A percentile compares a stretch with the other conserved stretches of the same genome.
phyloP scores from a whole-genome alignment of 2,113 vertebrate species.

The Thamnophis sirtalis region DNA sequence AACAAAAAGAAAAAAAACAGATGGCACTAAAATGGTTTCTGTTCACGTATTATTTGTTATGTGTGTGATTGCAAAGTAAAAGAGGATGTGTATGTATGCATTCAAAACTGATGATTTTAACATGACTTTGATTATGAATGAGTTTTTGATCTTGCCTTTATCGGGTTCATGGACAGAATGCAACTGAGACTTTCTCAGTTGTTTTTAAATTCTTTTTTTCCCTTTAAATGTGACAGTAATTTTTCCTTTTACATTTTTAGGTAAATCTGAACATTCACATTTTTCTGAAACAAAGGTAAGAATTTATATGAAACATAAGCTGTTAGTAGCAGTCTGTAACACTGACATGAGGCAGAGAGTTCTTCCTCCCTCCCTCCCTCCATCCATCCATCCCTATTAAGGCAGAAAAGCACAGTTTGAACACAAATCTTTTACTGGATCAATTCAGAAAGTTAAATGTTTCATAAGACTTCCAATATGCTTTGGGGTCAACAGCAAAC shows the following conservation, averaged over 20 bases:
- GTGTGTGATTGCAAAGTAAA: not conserved
- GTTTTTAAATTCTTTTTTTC: not conserved
- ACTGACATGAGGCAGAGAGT: not conserved
- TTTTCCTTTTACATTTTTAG: conserved; percentile 67
- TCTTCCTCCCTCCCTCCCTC: not conserved
- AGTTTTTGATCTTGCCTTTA: not conserved
- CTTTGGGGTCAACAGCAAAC: not conserved
- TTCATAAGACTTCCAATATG: not conserved
- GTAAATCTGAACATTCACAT: conserved; percentile 68
- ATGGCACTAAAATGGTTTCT: not conserved
- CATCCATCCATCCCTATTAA: not conserved
- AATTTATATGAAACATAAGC: not conserved
- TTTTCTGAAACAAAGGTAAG: conserved; percentile 89
- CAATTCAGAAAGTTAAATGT: not conserved
- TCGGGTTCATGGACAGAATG: not conserved
- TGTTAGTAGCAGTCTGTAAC: not conserved
- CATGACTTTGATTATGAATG: not conserved
- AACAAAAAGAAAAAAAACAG: not conserved
- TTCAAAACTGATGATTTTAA: not conserved
- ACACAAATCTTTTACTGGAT: not conserved
- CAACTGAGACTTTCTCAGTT: not conserved
- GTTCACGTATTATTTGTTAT: not conserved
- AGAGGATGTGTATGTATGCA: not conserved
- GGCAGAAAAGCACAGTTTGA: not conserved
- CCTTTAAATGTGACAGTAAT: conserved; percentile 4